Base-by-base conservation (phyloP, 2,797 vertebrate species). In the Lates japonicus region DNA sequence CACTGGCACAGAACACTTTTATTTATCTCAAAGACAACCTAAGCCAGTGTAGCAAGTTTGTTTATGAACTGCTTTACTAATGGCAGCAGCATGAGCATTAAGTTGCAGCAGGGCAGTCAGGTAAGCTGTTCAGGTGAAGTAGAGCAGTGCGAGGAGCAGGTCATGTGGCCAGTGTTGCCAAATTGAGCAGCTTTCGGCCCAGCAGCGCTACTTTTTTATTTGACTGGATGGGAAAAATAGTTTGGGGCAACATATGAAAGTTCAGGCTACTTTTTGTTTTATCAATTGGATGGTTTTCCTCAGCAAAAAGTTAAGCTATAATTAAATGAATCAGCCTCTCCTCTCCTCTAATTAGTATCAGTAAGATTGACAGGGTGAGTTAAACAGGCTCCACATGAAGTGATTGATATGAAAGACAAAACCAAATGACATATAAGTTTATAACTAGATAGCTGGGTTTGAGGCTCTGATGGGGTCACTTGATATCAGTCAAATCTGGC, bases 331-430 rank as follows among this genome's bases (percentile, higher is more conserved):
- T 25, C n/a, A 1, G 11, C 37, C 31, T 55, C 51, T 35, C 11
- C 46, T 39, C 12, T 17, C 60, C 39, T 69, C 9, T 16, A 0
- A 13, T 29, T 49, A 31, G 11, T 4, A 17, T 37, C 29, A 46
- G 14, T 29, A 42, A 66, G 22, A 59, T n/a, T 11, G 29, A 48
- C 39, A 29, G 13, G 13, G 17, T 3, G 14, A 20, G 7, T 41
- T 55, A 9, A 17, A 25, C 13, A 14, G 37, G 41, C 29, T 44
- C 67, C 22, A 3, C 14, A 49, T 4, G 3, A 63, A 58, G 7
- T 65, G 44, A 41, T 5, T 75, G 44, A 60, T 52, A 31, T 51
- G 35, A 59, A 22, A 49, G 52, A 59, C 17, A 33, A 67, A 59
- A 25, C 9, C 17, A 44, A 35, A 70, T 59, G 42, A 25, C 42